phyloP scores from a whole-genome alignment of 2,113 vertebrate genomes.

The Sterna hirundo region DNA sequence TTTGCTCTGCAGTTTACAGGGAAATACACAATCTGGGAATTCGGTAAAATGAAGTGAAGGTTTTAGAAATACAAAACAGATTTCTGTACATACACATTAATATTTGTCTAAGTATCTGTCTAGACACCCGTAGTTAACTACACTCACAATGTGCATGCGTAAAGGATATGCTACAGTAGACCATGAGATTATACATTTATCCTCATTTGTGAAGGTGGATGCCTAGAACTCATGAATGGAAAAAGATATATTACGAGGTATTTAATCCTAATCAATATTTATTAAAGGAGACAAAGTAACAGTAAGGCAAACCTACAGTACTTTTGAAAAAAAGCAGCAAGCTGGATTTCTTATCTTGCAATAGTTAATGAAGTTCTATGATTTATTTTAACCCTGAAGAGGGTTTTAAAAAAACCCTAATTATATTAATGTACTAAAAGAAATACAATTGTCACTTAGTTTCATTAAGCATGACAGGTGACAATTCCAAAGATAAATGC shows the following conservation, averaged over 20 bases:
- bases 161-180: constrained; percentile 5
- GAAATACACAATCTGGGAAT: not conserved
- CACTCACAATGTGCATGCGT: not conserved
- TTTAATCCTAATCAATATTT: constrained; percentile 61
- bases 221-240: constrained; percentile 2
- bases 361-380: constrained; percentile 23
- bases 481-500: constrained; percentile 22
- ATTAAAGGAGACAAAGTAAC: constrained; percentile 51
- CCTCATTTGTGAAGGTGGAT: constrained; percentile 49
- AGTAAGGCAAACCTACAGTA: not conserved
- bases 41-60: not conserved
- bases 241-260: constrained; percentile 18
- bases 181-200: constrained; percentile 46
- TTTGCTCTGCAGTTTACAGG: not conserved
- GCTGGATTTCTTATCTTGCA: not conserved
- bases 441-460: not conserved
- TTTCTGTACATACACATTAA: not conserved
- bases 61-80: not conserved
- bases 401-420: not conserved
- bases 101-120: not conserved
- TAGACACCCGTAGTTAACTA: not conserved
- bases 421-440: constrained; percentile 18
- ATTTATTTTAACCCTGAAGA: constrained; percentile 42
- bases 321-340: not conserved
- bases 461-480: constrained; percentile 23